Base-by-base conservation (phyloP, 1,140 invertebrate genomes). In the Drosophila cardini region DNA sequence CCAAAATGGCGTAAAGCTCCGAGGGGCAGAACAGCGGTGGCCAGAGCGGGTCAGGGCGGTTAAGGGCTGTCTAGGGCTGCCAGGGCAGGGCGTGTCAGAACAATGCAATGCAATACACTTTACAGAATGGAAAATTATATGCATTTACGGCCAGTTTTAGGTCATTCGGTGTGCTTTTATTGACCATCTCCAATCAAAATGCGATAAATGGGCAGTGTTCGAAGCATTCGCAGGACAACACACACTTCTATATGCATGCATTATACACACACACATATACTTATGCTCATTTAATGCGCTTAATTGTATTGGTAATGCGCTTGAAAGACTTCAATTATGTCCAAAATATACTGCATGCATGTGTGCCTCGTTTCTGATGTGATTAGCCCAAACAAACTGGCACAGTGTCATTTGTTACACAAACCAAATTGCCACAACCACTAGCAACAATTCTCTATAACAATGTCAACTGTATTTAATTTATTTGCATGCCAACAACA, bases 291-390 rank as follows among this genome's bases (percentile, higher is more conserved):
- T 78, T 78, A 85, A 71, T 63, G 57, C 63, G 75, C 64, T 69
- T 86, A 87, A 87, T 79, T 86, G 79, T 86, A 86, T 83, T 79
- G 83, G 83, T 83, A 87, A 87, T 73, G 76, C 79, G 48, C 72
- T 80, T 74, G 72, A 87, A 87, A 86, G 82, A 68, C 68, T 82
- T 82, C 73, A 77, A 86, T 86, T 87, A 86, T 83, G 64, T 75
- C 42, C 34, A 46, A 46, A 52, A 48, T 55, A 15, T 40, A 26
- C 38, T 48, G 48, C 16, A 9, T 52, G 36, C 43, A 13, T 50
- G 11, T 11, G 30, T 62, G 58, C 26, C 36, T 26, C 38, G 71
- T 67, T 61, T 57, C 53, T 72, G 53, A 45, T 81, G 74, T 87
- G 83, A 86, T 87, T 82, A 86, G 83, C 71, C 72, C 73, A 76